phyloP scores from a whole-genome alignment of 2,797 vertebrate species.

The Monodelphis domestica region DNA sequence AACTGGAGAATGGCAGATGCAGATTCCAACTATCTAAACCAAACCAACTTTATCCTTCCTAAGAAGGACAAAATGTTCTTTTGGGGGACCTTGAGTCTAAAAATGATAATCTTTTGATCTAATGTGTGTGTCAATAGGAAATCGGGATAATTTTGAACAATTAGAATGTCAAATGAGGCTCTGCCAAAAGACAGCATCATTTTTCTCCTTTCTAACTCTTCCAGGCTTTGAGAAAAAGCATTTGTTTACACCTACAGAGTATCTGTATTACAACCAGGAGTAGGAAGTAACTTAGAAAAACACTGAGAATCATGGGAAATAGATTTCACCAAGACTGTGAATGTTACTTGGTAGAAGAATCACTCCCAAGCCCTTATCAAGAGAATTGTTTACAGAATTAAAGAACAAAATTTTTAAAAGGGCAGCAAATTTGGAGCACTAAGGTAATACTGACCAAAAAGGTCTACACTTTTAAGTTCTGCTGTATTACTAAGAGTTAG shows the following conservation, averaged over 20 bases:
- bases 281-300: neutral
- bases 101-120: neutral
- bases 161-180: neutral
- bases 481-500: neutral
- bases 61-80: neutral
- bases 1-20: neutral
- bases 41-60: neutral
- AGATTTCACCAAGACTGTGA: neutral
- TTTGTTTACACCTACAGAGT: neutral
- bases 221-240: neutral
- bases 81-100: neutral
- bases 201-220: neutral
- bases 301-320: neutral
- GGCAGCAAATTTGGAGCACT: neutral
- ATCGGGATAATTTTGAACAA: neutral
- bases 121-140: neutral
- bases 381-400: neutral
- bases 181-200: neutral
- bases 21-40: neutral
- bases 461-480: neutral
- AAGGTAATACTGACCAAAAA: neutral
- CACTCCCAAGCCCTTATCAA: neutral
- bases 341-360: conserved; percentile 4
- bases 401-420: neutral
- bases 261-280: neutral